Conservation (phyloP, 2,888 invertebrate species). For the Pherbina coryleti region DNA sequence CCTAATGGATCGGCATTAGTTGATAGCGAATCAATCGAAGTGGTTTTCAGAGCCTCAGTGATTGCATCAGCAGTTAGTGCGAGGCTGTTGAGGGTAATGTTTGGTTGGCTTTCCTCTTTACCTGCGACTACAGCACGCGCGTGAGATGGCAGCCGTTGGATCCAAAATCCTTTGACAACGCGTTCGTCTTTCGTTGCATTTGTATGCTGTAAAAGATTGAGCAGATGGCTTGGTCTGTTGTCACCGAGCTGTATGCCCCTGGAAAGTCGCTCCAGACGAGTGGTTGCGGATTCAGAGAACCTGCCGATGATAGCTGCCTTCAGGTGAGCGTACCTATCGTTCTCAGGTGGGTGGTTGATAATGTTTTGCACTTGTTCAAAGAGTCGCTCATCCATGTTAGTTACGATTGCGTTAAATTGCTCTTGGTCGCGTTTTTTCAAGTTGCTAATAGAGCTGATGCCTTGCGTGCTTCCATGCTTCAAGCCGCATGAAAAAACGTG, state of each 20-base stretch:
- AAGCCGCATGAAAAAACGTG: background rate
- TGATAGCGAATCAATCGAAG: background rate
- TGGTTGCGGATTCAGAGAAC: background rate
- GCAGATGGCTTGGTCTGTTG: slow-evolving; percentile 1
- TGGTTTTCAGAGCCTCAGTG: background rate
- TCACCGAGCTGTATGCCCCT: slow-evolving; percentile 8
- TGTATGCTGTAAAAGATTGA: background rate
- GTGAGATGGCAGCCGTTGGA: background rate
- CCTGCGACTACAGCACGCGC: background rate
- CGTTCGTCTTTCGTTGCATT: background rate
- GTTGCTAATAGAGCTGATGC: background rate
- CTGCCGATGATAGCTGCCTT: background rate
- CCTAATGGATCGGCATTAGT: background rate
- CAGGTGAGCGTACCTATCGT: background rate
- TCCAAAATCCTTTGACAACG: background rate
- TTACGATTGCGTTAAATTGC: background rate
- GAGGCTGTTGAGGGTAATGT: background rate
- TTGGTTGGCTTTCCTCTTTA: background rate
- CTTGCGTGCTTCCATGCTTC: background rate
- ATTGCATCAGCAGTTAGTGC: background rate
- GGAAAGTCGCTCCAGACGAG: background rate
- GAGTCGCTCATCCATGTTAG: background rate
- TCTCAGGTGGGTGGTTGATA: background rate
- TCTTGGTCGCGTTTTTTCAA: background rate
- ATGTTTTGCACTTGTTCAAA: background rate